A percentile compares a stretch with the other conserved stretches of the same genome.
These are phyloP conservation scores for Thripadectes ignobilis DNA, from an alignment of 2,797 vertebrate genomes.

Conservation along the genomic window DNA sequence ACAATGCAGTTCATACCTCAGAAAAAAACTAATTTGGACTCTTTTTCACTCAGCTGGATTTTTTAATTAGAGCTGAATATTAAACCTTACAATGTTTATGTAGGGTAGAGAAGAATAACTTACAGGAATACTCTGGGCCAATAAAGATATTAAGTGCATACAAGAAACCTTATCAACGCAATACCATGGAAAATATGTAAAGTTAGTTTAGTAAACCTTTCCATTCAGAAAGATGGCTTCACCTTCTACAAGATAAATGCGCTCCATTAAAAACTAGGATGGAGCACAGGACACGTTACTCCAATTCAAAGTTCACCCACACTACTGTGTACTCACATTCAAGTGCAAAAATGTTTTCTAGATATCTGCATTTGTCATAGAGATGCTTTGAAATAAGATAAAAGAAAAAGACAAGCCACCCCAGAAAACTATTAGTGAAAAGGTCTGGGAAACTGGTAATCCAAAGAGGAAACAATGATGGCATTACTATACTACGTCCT, in stretches of 20 bases:
- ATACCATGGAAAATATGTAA: background rate
- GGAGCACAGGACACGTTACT: background rate
- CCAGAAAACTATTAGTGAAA: background rate
- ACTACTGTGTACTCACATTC: background rate
- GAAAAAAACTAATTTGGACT: background rate
- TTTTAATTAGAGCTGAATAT: background rate
- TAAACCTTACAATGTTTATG: background rate
- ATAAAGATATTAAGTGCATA: background rate
- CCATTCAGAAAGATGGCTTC: background rate
- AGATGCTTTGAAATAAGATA: background rate
- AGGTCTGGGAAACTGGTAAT: background rate
- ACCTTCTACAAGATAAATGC: background rate
- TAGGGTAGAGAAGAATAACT: background rate
- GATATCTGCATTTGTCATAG: background rate
- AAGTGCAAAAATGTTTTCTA: background rate
- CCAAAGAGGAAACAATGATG: background rate
- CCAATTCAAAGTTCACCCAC: background rate
- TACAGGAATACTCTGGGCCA: background rate
- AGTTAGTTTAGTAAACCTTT: background rate
- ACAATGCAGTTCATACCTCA: background rate
- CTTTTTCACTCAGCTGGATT: background rate
- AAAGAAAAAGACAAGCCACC: background rate
- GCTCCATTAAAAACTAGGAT: background rate
- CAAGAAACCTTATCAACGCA: background rate
- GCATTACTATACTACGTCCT: background rate